A percentile compares a stretch with the other conserved stretches of the same genome.
These are phyloP conservation scores for Pipistrellus pipistrellus DNA, from an alignment of 2,797 vertebrate species.

Conservation along the genomic window DNA sequence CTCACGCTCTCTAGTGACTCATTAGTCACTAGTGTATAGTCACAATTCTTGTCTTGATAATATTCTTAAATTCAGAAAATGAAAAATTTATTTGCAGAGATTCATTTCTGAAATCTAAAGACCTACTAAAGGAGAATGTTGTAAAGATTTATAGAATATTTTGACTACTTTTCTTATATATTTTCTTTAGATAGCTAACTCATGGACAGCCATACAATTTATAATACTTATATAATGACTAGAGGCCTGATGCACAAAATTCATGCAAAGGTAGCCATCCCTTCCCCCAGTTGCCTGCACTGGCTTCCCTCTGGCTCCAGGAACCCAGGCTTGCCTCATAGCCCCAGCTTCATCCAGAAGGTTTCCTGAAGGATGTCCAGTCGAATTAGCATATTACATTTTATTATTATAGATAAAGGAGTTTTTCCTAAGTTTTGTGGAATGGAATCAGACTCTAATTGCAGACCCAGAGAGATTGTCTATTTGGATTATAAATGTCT, in stretches of 20 bases:
- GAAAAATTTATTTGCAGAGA: not conserved
- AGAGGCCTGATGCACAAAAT: no score
- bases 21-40: not conserved
- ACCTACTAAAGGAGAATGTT: not conserved
- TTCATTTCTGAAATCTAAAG: slow-evolving; percentile 24
- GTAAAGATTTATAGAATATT: not conserved
- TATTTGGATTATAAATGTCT: not conserved
- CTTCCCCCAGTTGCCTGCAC: no score
- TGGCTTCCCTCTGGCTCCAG: no score
- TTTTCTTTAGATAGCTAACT: not conserved
- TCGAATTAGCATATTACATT: no score
- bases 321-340: no score
- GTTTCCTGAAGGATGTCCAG: no score
- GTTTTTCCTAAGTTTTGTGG: not conserved
- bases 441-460: not conserved
- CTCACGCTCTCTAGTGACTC: not conserved
- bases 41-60: not conserved
- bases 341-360: no score
- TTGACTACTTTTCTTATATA: not conserved
- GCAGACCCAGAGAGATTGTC: not conserved
- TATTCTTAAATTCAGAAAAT: slow-evolving; percentile 36
- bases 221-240: not conserved
- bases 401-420: not conserved
- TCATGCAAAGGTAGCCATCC: no score
- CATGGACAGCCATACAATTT: not conserved